Percentiles rank a stretch among this genome's conserved stretches.
Conservation (phyloP, 2,113 vertebrate genomes). For the Phocoena phocoena region DNA sequence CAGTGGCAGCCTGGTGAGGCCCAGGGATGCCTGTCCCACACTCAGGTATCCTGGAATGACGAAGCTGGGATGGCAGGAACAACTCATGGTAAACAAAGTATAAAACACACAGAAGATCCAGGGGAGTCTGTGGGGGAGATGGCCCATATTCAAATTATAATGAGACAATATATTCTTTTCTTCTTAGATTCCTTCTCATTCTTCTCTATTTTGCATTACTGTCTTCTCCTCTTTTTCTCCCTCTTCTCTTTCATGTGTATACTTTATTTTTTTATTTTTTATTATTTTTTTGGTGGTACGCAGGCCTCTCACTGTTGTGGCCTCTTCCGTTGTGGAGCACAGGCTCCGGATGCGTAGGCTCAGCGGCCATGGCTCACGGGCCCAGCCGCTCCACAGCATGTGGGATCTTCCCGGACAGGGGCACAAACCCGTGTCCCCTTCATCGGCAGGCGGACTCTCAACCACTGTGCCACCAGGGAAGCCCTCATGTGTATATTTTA, state of each 20-base stretch:
- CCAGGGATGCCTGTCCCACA: neutral
- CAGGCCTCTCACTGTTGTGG: no score
- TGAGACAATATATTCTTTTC: neutral
- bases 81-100: neutral
- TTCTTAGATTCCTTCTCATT: neutral
- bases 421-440: no score
- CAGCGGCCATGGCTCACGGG: no score
- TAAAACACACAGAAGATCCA: constrained; percentile 43
- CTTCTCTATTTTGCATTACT: neutral
- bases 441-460: no score
- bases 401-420: no score
- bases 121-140: neutral
- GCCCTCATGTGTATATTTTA: constrained; percentile 13
- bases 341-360: no score
- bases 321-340: no score
- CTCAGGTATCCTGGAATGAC: neutral
- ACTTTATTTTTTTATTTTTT: constrained; percentile 1
- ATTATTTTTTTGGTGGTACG: no score
- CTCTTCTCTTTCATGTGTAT: neutral
- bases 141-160: constrained; percentile 7
- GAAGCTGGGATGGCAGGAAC: neutral
- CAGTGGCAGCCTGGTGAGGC: neutral
- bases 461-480: no score
- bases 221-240: constrained; percentile 13
- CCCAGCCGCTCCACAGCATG: no score